Evolutionary conservation across 1,140 invertebrate genomes (phyloP).

Genomic region (Microplitis demolitor): DNA sequence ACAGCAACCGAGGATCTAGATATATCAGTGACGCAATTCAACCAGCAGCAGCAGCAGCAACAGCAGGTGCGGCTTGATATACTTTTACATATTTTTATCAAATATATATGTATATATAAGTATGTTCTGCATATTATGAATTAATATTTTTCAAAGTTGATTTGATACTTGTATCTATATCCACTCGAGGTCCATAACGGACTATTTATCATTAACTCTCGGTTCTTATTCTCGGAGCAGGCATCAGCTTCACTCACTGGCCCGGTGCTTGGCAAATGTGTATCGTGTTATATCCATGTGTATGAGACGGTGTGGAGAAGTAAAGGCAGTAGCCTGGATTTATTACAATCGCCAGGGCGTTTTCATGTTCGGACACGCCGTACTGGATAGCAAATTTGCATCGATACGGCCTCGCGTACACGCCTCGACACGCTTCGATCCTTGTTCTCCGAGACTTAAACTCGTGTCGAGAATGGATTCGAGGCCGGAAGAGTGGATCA

Average conservation of each 20-base stretch:
- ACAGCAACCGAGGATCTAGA: not conserved
- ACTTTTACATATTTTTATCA: not conserved
- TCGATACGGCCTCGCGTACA: constrained; percentile 26
- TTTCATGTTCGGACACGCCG: constrained; percentile 25
- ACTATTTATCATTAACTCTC: constrained; percentile 16
- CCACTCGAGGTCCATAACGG: constrained; percentile 2
- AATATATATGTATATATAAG: no score
- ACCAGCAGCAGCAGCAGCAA: not conserved
- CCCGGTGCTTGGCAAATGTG: constrained; percentile 1
- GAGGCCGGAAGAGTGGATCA: constrained; percentile 23
- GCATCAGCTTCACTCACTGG: not conserved
- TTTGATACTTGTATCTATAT: not conserved
- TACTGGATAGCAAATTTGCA: constrained; percentile 24
- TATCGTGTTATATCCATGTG: not conserved
- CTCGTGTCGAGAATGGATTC: constrained; percentile 18
- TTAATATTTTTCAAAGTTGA: not conserved
- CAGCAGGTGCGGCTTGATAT: constrained; percentile 10
- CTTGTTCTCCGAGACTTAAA: constrained; percentile 20
- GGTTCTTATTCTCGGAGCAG: not conserved
- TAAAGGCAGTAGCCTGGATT: constrained; percentile 23
- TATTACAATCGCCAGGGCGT: constrained; percentile 24
- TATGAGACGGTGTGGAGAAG: no score
- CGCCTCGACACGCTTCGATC: constrained; percentile 24
- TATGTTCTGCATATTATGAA: no score
- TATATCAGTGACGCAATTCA: constrained; percentile 3